Evolutionary conservation across 2,888 invertebrate genomes (phyloP).

Genomic region (Stegana nigrithorax): DNA sequence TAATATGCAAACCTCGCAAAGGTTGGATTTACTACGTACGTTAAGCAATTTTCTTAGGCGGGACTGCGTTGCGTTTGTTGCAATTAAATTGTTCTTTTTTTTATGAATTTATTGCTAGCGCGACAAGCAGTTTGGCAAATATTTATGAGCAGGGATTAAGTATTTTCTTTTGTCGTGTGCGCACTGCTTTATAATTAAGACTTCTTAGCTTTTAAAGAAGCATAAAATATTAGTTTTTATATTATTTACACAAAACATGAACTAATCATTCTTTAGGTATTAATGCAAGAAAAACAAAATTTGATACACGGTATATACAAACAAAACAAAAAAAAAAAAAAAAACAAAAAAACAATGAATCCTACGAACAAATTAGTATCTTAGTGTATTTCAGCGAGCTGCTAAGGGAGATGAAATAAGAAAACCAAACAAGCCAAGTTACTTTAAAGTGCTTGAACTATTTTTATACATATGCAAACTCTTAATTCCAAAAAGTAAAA

Average conservation of each 20-base stretch:
- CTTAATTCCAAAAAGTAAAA: constrained; percentile 20
- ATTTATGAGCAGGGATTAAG: constrained; percentile 52
- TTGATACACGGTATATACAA: too few relatives aligned
- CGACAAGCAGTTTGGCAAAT: too few relatives aligned
- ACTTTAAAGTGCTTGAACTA: constrained; percentile 21
- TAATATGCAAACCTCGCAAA: constrained; percentile 46
- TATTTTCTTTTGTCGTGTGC: constrained; percentile 41
- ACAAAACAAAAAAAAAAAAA: not conserved
- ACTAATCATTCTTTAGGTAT: too few relatives aligned
- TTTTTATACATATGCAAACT: constrained; percentile 11
- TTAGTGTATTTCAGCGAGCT: not conserved
- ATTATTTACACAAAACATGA: not conserved
- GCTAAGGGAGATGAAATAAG: not conserved
- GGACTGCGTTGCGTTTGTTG: not conserved
- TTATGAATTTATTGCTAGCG: constrained; percentile 12
- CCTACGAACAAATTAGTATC: not conserved
- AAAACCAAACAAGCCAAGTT: not conserved
- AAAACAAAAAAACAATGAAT: not conserved
- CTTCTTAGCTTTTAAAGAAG: constrained; percentile 51
- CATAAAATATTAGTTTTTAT: constrained; percentile 41
- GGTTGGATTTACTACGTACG: constrained; percentile 26
- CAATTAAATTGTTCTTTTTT: not conserved
- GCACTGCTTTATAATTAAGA: constrained; percentile 36
- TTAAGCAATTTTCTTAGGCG: too few relatives aligned
- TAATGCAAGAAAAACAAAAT: too few relatives aligned